These are phyloP conservation scores for Pachyramphus minor DNA, from an alignment of 2,113 vertebrate species.

Conservation along the genomic window DNA sequence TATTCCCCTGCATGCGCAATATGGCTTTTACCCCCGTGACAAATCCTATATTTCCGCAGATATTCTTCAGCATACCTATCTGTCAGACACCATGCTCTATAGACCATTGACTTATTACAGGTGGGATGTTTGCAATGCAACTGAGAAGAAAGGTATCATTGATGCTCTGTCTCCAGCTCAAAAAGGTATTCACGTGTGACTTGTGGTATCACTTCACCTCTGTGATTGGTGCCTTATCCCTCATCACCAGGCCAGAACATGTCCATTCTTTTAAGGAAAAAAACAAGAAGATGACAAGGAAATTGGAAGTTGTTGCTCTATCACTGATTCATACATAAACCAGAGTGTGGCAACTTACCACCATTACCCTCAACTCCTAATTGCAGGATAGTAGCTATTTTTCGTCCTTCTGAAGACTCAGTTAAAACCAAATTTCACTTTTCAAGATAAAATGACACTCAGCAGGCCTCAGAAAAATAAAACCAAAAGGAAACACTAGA, in stretches of 20 bases:
- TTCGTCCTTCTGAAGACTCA: background rate
- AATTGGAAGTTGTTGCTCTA: background rate
- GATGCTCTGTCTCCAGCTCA: background rate
- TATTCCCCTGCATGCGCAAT: accelerated
- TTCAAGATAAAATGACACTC: background rate
- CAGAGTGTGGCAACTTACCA: background rate
- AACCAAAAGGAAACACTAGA: background rate
- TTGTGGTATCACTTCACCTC: background rate
- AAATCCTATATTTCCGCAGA: background rate
- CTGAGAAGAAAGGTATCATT: background rate
- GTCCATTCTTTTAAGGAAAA: background rate
- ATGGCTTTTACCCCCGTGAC: background rate
- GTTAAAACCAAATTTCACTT: background rate
- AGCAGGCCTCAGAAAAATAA: background rate
- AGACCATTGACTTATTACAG: background rate
- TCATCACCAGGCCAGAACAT: background rate
- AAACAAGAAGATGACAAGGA: background rate
- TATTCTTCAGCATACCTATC: background rate
- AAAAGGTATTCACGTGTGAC: background rate
- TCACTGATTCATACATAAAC: background rate
- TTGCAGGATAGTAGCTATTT: background rate
- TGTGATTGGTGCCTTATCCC: background rate
- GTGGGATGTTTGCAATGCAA: background rate
- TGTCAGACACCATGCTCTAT: background rate
- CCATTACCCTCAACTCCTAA: background rate